These are phyloP conservation scores for Manduca sexta DNA, from an alignment of 1,140 invertebrate genomes.

Conservation along the genomic window DNA sequence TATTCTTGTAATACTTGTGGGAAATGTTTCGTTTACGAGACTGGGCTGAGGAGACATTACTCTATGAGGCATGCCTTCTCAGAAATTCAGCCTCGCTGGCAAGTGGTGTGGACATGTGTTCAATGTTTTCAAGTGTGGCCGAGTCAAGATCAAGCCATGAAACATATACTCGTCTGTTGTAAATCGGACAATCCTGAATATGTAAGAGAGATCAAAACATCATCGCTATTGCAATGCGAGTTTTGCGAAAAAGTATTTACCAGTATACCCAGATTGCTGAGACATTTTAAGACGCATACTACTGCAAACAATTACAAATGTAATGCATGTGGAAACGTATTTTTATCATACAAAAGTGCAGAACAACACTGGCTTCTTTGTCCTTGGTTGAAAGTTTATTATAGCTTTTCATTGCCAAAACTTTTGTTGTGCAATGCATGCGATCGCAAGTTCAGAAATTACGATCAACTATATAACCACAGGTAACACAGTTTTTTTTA, in stretches of 20 bases:
- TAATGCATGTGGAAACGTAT: conserved; percentile 46
- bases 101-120: conserved; percentile 64
- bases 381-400: conserved; percentile 48
- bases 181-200: conserved; percentile 32
- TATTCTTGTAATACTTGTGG: conserved; percentile 55
- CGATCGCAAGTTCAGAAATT: conserved; percentile 63
- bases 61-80: conserved; percentile 39
- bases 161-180: conserved; percentile 45
- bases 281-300: conserved; percentile 51
- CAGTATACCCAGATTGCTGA: conserved; percentile 54
- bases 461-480: conserved; percentile 65
- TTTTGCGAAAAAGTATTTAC: conserved; percentile 67
- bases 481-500: no score
- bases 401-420: conserved; percentile 58
- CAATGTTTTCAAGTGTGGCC: conserved; percentile 68
- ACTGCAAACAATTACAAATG: conserved; percentile 60
- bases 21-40: conserved; percentile 63
- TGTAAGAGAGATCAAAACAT: conserved; percentile 54
- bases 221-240: conserved; percentile 54
- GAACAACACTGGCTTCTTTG: conserved; percentile 59
- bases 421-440: conserved; percentile 61
- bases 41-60: conserved; percentile 51
- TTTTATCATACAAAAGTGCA: conserved; percentile 53
- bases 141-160: conserved; percentile 39
- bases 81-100: conserved; percentile 49